Evolutionary conservation across 2,797 vertebrate species (phyloP).

Genomic region (Chromis chromis): DNA sequence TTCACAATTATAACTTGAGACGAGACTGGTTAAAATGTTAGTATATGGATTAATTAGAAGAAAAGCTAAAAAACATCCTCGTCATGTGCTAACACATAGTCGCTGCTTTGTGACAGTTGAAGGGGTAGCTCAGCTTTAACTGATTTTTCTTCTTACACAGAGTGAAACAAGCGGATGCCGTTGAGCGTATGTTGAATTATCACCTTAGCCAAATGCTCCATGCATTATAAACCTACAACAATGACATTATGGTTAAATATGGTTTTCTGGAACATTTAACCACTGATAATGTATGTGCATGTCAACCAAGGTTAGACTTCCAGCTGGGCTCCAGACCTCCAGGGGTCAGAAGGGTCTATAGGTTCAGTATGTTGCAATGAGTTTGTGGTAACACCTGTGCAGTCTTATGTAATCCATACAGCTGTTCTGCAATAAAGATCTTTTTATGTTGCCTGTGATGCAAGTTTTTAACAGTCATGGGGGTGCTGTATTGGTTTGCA

Average conservation of each 20-base stretch:
- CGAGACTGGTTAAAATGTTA: conserved; percentile 55
- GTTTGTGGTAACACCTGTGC: background rate
- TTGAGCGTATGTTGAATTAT: conserved; percentile 18
- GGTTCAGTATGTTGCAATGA: too few relatives aligned
- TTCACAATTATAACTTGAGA: conserved; percentile 56
- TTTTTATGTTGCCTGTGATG: background rate
- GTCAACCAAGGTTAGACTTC: background rate
- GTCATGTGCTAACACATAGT: conserved; percentile 18
- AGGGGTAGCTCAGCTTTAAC: conserved; percentile 15
- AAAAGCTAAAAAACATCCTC: conserved; percentile 35
- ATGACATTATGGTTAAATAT: background rate
- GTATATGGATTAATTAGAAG: conserved; percentile 41
- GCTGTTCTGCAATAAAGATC: background rate
- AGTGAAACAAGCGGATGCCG: conserved; percentile 19
- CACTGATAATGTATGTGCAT: background rate
- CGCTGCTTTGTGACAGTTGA: conserved; percentile 32
- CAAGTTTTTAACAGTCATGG: background rate
- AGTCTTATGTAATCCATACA: background rate
- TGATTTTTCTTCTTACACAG: conserved; percentile 17
- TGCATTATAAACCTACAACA: background rate
- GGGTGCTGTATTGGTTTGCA: background rate
- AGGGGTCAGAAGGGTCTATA: background rate
- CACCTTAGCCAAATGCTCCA: background rate
- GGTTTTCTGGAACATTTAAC: too few relatives aligned
- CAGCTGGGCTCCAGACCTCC: background rate